Percentiles rank a stretch among this genome's conserved stretches.
Evolutionary conservation across 1,140 invertebrate species (phyloP).

Genomic region (Drosophila suzukii): DNA sequence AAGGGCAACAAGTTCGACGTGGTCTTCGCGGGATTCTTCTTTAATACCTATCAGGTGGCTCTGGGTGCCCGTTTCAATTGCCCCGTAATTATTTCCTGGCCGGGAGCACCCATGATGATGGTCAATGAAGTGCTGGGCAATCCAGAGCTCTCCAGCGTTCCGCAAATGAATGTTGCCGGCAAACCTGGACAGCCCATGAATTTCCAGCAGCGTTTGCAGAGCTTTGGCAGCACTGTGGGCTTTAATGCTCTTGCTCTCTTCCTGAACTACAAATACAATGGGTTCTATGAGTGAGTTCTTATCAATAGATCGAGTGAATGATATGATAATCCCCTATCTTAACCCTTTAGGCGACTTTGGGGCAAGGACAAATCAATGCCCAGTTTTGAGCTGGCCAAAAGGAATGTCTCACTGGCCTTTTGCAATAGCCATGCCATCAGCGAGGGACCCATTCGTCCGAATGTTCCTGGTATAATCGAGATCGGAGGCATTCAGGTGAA

Average conservation of each 20-base stretch:
- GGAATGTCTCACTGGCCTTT: slow-evolving; percentile 73
- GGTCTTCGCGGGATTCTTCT: slow-evolving; percentile 67
- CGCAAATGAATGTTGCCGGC: slow-evolving; percentile 49
- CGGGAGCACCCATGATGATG: slow-evolving; percentile 43
- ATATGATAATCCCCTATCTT: background rate
- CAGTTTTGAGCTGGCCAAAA: slow-evolving; percentile 49
- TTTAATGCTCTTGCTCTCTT: slow-evolving; percentile 19
- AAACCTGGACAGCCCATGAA: slow-evolving; percentile 51
- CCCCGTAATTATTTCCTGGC: slow-evolving; percentile 66
- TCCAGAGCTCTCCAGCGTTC: slow-evolving; percentile 55
- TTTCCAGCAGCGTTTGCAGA: slow-evolving; percentile 54
- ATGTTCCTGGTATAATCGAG: slow-evolving; percentile 82
- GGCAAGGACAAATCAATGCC: slow-evolving; percentile 40
- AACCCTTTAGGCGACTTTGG: slow-evolving; percentile 38
- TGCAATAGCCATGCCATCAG: slow-evolving; percentile 70
- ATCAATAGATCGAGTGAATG: background rate
- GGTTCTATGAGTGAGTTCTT: slow-evolving; percentile 55
- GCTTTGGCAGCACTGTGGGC: slow-evolving; percentile 24
- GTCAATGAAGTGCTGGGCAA: slow-evolving; percentile 62
- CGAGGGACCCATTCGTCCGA: slow-evolving; percentile 76
- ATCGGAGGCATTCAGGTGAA: slow-evolving; percentile 85
- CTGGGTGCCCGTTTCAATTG: slow-evolving; percentile 65
- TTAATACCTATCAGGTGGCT: slow-evolving; percentile 69
- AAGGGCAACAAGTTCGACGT: slow-evolving; percentile 73
- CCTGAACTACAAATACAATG: slow-evolving; percentile 20